These are phyloP conservation scores for Delphinus delphis DNA, from an alignment of 2,113 vertebrate genomes.

Conservation along the genomic window DNA sequence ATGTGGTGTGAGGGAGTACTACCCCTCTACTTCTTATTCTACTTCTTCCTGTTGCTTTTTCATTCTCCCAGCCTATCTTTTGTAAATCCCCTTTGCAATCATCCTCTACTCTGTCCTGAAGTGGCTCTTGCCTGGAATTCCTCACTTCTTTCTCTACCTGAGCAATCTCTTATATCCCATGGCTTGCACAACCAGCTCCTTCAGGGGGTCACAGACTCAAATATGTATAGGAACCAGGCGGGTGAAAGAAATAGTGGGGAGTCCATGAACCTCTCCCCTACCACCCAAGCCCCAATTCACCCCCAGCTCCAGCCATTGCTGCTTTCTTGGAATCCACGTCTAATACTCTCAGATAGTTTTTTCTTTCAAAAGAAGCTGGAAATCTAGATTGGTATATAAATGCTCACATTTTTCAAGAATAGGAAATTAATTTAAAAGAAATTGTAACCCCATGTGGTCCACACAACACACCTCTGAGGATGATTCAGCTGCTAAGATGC, in stretches of 20 bases:
- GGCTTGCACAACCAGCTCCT: not conserved
- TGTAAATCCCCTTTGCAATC: not conserved
- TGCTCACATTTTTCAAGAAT: not conserved
- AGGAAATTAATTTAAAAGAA: not conserved
- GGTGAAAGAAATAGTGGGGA: not conserved
- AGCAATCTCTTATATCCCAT: fast-evolving
- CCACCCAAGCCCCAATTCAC: not conserved
- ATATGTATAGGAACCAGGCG: not conserved
- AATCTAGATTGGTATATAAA: not conserved
- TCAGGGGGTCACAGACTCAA: not conserved
- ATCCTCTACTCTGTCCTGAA: not conserved
- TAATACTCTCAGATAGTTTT: not conserved
- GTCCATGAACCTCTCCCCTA: fast-evolving
- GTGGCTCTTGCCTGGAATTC: not conserved
- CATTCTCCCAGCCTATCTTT: not conserved
- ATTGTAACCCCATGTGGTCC: not conserved
- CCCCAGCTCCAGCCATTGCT: too few species aligned
- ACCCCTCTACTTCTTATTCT: not conserved
- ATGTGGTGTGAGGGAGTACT: too few species aligned
- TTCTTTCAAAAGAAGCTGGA: not conserved
- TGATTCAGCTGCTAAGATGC: not conserved
- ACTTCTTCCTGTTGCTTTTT: too few species aligned
- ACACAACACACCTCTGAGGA: not conserved
- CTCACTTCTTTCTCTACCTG: not conserved
- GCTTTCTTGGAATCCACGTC: not conserved